phyloP scores from a whole-genome alignment of 2,888 invertebrate species.

The Siphonodentalium dalli region DNA sequence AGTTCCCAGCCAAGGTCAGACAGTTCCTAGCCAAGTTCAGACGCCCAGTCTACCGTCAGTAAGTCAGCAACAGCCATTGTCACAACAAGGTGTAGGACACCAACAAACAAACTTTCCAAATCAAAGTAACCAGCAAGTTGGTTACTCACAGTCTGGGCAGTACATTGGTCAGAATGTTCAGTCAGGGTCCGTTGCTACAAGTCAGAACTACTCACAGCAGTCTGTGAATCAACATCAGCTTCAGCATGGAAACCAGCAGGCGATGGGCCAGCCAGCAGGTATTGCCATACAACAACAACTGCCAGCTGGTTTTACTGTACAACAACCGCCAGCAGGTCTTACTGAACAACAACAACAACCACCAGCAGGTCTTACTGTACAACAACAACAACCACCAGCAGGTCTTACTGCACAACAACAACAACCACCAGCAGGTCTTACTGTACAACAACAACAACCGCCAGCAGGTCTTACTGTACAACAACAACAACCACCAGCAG shows the following conservation, averaged over 20 bases:
- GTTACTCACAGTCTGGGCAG: too few species aligned
- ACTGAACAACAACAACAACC: conserved; percentile 13
- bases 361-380: neutral
- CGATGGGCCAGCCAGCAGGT: too few species aligned
- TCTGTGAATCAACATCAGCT: neutral
- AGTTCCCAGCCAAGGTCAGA: too few species aligned
- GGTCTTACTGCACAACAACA: neutral
- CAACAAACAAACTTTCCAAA: too few species aligned
- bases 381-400: conserved; percentile 7
- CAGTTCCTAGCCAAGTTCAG: too few species aligned
- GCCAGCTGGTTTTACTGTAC: too few species aligned
- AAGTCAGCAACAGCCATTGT: too few species aligned
- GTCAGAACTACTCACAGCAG: neutral
- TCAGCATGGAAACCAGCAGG: conserved; percentile 1
- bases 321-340: conserved; percentile 10
- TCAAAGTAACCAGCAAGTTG: too few species aligned
- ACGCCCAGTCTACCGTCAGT: too few species aligned
- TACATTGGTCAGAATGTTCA: too few species aligned
- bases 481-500: conserved; percentile 9
- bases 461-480: conserved; percentile 2
- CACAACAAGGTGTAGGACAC: too few species aligned
- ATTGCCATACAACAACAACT: neutral
- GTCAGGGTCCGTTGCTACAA: too few species aligned
- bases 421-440: conserved; percentile 4
- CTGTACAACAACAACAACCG: neutral